A percentile compares a stretch with the other conserved stretches of the same genome.
Evolutionary conservation across 2,113 vertebrate genomes (phyloP).

Genomic region (Canis aureus): DNA sequence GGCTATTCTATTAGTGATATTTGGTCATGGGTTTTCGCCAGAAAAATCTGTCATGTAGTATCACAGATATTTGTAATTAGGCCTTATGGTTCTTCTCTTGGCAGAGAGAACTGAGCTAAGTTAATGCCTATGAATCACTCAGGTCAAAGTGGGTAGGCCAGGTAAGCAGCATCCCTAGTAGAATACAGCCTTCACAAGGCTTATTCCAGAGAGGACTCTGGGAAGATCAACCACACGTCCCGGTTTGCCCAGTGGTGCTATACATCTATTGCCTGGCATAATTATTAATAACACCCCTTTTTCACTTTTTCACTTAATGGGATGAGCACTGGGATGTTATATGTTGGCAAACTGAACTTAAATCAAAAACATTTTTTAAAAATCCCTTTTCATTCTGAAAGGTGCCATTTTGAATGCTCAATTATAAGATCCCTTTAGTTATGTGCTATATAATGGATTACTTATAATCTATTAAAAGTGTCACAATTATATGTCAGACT

Average conservation of each 20-base stretch:
- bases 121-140: background rate
- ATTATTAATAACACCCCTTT: background rate
- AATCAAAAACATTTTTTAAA: background rate
- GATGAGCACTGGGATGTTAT: no score
- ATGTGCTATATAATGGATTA: background rate
- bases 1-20: background rate
- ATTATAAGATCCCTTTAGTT: background rate
- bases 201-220: background rate
- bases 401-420: background rate
- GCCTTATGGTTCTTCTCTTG: background rate
- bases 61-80: background rate
- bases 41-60: background rate
- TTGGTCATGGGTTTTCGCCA: background rate
- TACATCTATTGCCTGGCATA: background rate
- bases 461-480: background rate
- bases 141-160: background rate
- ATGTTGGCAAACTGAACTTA: no score
- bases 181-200: background rate
- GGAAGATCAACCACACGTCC: background rate
- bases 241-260: background rate
- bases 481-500: background rate
- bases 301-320: background rate
- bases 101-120: background rate
- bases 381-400: background rate
- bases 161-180: background rate